Percentiles rank a stretch among this genome's conserved stretches.
These are phyloP conservation scores for Balaeniceps rex DNA, from an alignment of 2,113 vertebrate genomes.

Conservation along the genomic window DNA sequence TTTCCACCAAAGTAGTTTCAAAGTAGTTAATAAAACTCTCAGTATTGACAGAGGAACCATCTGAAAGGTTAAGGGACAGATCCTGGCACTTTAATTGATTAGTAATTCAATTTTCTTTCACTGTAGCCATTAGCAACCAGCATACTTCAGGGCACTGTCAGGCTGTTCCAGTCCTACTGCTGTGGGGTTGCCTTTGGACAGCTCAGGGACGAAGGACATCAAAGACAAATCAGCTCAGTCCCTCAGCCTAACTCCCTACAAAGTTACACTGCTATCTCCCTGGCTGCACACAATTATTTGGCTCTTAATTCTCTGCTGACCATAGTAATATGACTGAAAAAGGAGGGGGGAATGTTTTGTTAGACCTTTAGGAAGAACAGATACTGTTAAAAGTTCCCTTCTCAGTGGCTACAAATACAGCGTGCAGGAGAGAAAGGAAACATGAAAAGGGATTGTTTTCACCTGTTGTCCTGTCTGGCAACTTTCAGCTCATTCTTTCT, in stretches of 20 bases:
- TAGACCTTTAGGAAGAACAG: neutral
- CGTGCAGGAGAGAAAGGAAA: neutral
- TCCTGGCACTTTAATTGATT: neutral
- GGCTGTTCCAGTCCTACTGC: neutral
- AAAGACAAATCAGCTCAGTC: neutral
- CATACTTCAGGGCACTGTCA: neutral
- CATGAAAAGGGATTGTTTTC: neutral
- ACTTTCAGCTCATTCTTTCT: neutral
- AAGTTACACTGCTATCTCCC: neutral
- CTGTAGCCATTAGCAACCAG: neutral
- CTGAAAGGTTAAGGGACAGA: neutral
- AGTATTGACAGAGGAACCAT: neutral
- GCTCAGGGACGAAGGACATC: neutral
- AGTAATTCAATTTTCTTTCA: neutral
- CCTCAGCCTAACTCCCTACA: neutral
- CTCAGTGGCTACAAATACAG: neutral
- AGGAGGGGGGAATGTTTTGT: accelerated
- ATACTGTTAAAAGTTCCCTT: neutral
- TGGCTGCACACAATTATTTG: neutral
- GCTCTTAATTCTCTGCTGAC: neutral
- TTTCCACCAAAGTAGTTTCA: neutral
- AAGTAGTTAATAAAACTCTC: neutral
- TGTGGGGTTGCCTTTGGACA: neutral
- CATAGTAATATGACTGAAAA: neutral
- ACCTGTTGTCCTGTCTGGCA: neutral